Base-by-base conservation (phyloP, 2,113 vertebrate species). In the Amia ocellicauda region DNA sequence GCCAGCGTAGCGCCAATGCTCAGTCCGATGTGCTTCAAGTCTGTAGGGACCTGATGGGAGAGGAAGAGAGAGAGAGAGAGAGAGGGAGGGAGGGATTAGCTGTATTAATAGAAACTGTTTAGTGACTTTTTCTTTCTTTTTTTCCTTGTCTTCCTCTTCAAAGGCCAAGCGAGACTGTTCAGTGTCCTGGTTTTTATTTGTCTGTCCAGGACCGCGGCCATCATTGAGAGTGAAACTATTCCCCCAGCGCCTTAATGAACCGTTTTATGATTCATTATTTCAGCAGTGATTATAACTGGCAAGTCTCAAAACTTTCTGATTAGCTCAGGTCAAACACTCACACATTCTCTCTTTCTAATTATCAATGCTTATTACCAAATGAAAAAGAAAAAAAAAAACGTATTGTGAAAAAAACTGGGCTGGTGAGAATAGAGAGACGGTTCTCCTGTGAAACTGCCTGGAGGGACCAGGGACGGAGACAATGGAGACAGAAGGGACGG, bases 241-340 rank as follows among this genome's bases (percentile, higher is more conserved):
- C 81, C 78, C 79, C 78, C 73, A 76, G 79, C 75, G 70, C 78
- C 60, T 80, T 89, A 90, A 90, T 89, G 85, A 86, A 84, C 73
- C 85, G 70, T 86, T 89, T 88, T 88, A 87, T 86, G 79, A 89
- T 84, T 90, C 84, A 89, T 88, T 88, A 89, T 90, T 75, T 82
- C 72, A 57, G 65, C 61, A 73, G 78, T 84, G 82, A 83, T 82
- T 85, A 81, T 75, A 66, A 72, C 80, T 81, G 84, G 85, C 82
- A 81, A 80, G 85, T 78, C 80, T 80, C 81, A 81, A 88, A 88
- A 90, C 86, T 88, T 90, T 87, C 82, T 86, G 87, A 88, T 88
- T 89, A 87, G 79, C 77, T 75, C 69, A 70, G 86, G 87, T 89
- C 87, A 89, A 88, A 87, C 78, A 85, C 82, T 81, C 83, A 77